A percentile compares a stretch with the other conserved stretches of the same genome.
phyloP scores from a whole-genome alignment of 2,113 vertebrate species.

The human region GRCh38 chr3:24454501-24455000 shows the following conservation, averaged over 20 bases:
- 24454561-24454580: constrained; percentile 28
- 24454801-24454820: background rate
- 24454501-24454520: background rate
- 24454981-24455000: background rate
- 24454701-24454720: background rate
- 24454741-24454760: background rate
- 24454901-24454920: background rate
- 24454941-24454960: background rate
- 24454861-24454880: background rate
- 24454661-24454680: background rate
- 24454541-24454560: background rate
- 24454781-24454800: background rate
- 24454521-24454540: background rate
- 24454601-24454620: background rate
- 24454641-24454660: background rate
- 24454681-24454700: background rate
- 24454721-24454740: background rate
- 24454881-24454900: background rate
- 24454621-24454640: background rate
- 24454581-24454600: background rate
- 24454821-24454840: background rate
- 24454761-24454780: background rate
- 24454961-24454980: background rate
- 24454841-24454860: background rate
- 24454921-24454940: background rate